Percentiles rank a stretch among this genome's conserved stretches.
These are phyloP conservation scores for Oscheius sp. DNA, from an alignment of 2,888 invertebrate species.

Conservation along the genomic window DNA sequence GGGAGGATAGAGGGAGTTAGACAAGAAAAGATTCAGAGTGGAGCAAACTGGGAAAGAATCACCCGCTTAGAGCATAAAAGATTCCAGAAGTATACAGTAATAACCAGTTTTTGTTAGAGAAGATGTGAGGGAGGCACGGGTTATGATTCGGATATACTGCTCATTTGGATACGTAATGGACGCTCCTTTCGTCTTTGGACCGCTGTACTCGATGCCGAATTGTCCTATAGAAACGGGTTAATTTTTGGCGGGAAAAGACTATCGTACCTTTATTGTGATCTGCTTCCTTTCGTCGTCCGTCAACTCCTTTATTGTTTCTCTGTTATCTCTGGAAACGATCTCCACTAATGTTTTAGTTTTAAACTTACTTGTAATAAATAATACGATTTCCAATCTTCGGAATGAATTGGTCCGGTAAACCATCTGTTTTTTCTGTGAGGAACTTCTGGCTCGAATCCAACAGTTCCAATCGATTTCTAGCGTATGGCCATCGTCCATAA, in stretches of 20 bases:
- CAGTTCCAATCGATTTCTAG: slow-evolving; percentile 46
- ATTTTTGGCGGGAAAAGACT: neutral
- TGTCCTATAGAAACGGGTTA: slow-evolving; percentile 17
- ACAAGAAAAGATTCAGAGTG: too few species aligned
- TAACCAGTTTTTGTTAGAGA: too few species aligned
- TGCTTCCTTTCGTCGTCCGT: slow-evolving; percentile 60
- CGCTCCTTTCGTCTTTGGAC: slow-evolving; percentile 50
- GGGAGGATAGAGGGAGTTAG: too few species aligned
- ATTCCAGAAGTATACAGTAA: neutral
- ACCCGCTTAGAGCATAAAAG: neutral
- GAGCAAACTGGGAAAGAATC: neutral
- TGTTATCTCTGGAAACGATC: slow-evolving; percentile 47
- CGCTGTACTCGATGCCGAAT: slow-evolving; percentile 16
- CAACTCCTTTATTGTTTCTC: slow-evolving; percentile 48
- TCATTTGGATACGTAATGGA: slow-evolving; percentile 64
- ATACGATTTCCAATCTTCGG: slow-evolving; percentile 36
- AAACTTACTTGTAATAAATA: slow-evolving; percentile 44
- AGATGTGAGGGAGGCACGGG: too few species aligned
- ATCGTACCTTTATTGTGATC: slow-evolving; percentile 49
- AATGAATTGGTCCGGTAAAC: slow-evolving; percentile 8
- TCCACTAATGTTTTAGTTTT: neutral
- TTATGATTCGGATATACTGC: slow-evolving; percentile 54
- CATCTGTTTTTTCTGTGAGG: slow-evolving; percentile 17
- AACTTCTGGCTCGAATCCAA: slow-evolving; percentile 37
- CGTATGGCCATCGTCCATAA: slow-evolving; percentile 47